phyloP scores from a whole-genome alignment of 1,140 invertebrate genomes.

The Musca vetustissima region DNA sequence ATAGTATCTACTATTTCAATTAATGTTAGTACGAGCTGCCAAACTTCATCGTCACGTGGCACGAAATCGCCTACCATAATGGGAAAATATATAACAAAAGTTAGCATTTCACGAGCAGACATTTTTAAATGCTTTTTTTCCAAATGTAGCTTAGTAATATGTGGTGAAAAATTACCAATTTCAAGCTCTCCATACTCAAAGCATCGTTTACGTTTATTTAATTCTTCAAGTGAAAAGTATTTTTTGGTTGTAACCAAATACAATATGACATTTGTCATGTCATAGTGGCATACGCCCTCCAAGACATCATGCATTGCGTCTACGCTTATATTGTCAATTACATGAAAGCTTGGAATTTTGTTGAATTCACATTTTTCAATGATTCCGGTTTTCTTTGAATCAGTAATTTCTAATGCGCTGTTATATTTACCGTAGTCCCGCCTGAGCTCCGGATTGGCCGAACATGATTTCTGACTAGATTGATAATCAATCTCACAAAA shows the following conservation, averaged over 20 bases:
- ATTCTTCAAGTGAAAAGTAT: constrained; percentile 26
- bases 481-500: no score
- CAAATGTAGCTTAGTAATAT: constrained; percentile 29
- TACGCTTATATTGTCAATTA: constrained; percentile 32
- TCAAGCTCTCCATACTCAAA: constrained; percentile 35
- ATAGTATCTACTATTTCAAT: not conserved
- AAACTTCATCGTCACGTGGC: constrained; percentile 34
- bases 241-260: constrained; percentile 34
- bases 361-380: no score
- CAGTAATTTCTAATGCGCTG: no score
- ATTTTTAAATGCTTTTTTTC: constrained; percentile 38
- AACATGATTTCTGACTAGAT: no score
- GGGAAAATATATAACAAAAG: constrained; percentile 36
- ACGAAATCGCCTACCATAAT: constrained; percentile 40
- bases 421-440: no score
- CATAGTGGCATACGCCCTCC: constrained; percentile 30
- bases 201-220: constrained; percentile 31
- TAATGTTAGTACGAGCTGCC: constrained; percentile 33
- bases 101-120: constrained; percentile 39
- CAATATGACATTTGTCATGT: constrained; percentile 32
- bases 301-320: constrained; percentile 36
- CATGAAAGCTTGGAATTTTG: no score
- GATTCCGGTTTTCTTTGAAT: no score
- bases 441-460: no score
- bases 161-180: constrained; percentile 30